Base-by-base conservation (phyloP, 2,113 vertebrate species). In the Halcyon malimbica region DNA sequence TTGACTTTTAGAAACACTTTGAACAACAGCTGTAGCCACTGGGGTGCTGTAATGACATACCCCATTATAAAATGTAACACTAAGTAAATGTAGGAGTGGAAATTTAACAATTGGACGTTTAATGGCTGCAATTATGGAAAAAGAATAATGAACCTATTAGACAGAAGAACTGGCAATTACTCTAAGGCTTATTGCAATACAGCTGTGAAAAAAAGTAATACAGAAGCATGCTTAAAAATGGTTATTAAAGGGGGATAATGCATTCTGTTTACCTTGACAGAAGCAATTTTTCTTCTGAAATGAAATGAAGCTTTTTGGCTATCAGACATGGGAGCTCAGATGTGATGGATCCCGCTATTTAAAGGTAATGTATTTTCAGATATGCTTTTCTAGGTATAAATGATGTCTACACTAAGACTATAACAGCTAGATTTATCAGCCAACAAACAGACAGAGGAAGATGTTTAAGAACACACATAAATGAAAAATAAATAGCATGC, bases 91-190 rank as follows among this genome's bases (percentile, higher is more conserved):
- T 97, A 98, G 98, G 98, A 98, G 98, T 97, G 95, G 97, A 98
- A 98, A 98, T 98, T 97, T 98, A 98, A 98, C 97, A 99, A 98
- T 98, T 98, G 98, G 98, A 98, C 98, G 42, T 98, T 98, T 98
- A 98, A 99, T 98, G 97, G 97, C 98, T 98, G 98, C 98, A 98
- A 98, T 99, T 99, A 99, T 97, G 97, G 98, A 87, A 97, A 98
- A 98, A 98, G 98, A 98, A 98, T 98, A 98, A 98, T 98, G 98
- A 98, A 98, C 97, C 98, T 98, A 98, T 98, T 98, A 98, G 98
- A 96, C 91, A 97, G 98, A 97, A 98, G 98, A 98, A 97, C 97
- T 98, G 97, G 98, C 98, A 98, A 98, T 98, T 98, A 98, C 96
- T 98, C 98, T 98, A 95, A 96, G 79, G 96, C 97, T 98, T 98